Base-by-base conservation (phyloP, 1,140 invertebrate genomes). In the Centruroides vittatus region DNA sequence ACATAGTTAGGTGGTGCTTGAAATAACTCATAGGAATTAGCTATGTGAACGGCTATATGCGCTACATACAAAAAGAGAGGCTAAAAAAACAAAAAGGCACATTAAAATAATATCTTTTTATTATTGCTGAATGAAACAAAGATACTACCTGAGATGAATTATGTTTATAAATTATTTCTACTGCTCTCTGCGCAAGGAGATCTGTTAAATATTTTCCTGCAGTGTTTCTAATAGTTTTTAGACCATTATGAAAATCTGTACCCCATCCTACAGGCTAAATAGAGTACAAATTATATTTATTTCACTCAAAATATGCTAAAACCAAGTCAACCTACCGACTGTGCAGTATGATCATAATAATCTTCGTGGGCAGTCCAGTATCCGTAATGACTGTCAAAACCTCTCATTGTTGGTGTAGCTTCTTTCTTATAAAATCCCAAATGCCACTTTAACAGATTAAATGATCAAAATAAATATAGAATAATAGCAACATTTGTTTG, bases 31-130 rank as follows among this genome's bases (percentile, higher is more conserved):
- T 87, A 86, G 0, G 84, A 80, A 75, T 91, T 90, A 4, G 80
- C 87, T 4, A 85, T 87, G 73, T 94, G 90, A 3, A 89, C 84
- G 0, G 90, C 89, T 1, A 85, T 83, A 73, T 93, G 89, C 0
- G 86, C 82, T 23, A 93, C 70, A 70, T 89, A 91, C 1, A 94
- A 76, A 71, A 93, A 94, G 48, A 94, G 70, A 1, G 91, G 89
- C 47, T 78, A 61, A 47, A 41, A 41, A 6, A 41, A 41, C 0
- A 41, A n/a, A n/a, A n/a, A n/a, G n/a, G n/a, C 41, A 41, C 2
- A 23, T 23, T 23, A 23, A 23, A 23, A 23, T 23, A 0, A 23
- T 23, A 23, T 23, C 23, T 23, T 23, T 23, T 23, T 23, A 23
- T 23, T 23, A 23, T 23, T 23, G 23, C 23, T 23, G 23, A 23